A percentile compares a stretch with the other conserved stretches of the same genome.
Conservation (phyloP, 2,797 vertebrate species). For the Chelon labrosus region DNA sequence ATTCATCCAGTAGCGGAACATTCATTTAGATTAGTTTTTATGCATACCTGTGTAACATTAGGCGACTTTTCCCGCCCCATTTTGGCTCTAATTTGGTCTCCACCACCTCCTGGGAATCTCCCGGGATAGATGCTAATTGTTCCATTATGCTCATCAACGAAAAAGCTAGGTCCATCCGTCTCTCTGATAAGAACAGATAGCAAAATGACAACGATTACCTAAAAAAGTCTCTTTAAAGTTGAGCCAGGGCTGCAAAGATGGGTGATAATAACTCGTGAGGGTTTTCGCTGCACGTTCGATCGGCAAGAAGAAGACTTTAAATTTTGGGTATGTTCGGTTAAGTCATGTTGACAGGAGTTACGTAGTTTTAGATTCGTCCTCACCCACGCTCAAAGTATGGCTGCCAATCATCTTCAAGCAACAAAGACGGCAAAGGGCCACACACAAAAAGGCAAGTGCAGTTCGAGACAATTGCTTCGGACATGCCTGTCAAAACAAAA, state of each 20-base stretch:
- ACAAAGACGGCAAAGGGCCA: slow-evolving; percentile 22
- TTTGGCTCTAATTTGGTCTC: not conserved
- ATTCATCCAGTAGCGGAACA: too few species aligned
- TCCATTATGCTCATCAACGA: not conserved
- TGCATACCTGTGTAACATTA: too few species aligned
- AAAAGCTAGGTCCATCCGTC: not conserved
- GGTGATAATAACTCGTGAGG: too few species aligned
- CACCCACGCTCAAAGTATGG: not conserved
- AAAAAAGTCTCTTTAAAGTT: too few species aligned
- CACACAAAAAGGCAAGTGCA: slow-evolving; percentile 21
- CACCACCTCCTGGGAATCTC: not conserved
- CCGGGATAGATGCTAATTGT: not conserved
- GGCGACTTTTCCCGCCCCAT: too few species aligned
- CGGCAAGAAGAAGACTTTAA: not conserved
- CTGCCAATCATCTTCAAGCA: not conserved
- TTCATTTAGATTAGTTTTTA: too few species aligned
- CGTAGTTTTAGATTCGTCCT: not conserved
- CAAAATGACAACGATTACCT: not conserved
- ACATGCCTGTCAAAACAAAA: slow-evolving; percentile 54
- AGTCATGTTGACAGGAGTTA: not conserved
- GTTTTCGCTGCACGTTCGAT: too few species aligned
- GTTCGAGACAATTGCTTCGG: slow-evolving; percentile 29
- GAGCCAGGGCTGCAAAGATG: too few species aligned
- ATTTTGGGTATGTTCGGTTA: not conserved
- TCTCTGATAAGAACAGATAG: not conserved